Evolutionary conservation across 2,797 vertebrate species (phyloP).

Genomic region (Oceanodroma leucorhoa): DNA sequence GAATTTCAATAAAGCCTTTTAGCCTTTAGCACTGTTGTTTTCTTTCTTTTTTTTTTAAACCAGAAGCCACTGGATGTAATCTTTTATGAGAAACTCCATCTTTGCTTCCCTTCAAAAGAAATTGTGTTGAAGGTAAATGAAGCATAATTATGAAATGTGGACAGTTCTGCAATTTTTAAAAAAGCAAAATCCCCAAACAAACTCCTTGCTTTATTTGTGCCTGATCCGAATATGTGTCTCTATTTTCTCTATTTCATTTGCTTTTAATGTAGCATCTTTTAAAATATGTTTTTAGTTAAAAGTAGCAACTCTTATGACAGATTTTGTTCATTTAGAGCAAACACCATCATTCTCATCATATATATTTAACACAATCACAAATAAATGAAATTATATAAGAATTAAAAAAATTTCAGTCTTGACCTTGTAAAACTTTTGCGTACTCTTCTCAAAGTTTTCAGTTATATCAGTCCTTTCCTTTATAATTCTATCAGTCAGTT

Average conservation of each 20-base stretch:
- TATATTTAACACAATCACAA: background rate
- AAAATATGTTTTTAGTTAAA: background rate
- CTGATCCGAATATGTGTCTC: background rate
- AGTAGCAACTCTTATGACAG: background rate
- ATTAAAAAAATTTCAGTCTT: background rate
- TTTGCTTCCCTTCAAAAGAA: slow-evolving; percentile 43
- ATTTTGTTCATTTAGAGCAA: background rate
- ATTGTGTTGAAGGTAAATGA: slow-evolving; percentile 48
- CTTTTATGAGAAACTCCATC: slow-evolving; percentile 54
- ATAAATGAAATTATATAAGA: background rate
- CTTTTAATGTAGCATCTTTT: background rate
- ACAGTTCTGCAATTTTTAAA: background rate
- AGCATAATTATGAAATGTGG: background rate
- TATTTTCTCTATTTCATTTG: background rate
- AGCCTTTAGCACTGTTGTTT: slow-evolving; percentile 40
- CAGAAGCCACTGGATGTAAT: slow-evolving; percentile 55
- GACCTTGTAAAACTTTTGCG: background rate
- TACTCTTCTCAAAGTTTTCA: background rate
- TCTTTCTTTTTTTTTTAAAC: background rate
- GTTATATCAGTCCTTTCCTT: background rate
- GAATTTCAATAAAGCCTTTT: slow-evolving; percentile 75
- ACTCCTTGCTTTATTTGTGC: background rate
- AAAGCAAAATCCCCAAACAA: background rate
- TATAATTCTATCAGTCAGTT: background rate
- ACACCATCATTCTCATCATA: background rate